These are phyloP conservation scores for Palythoa heliodiscus DNA, from an alignment of 92 coral and sea anemone genomes.

Conservation along the genomic window DNA sequence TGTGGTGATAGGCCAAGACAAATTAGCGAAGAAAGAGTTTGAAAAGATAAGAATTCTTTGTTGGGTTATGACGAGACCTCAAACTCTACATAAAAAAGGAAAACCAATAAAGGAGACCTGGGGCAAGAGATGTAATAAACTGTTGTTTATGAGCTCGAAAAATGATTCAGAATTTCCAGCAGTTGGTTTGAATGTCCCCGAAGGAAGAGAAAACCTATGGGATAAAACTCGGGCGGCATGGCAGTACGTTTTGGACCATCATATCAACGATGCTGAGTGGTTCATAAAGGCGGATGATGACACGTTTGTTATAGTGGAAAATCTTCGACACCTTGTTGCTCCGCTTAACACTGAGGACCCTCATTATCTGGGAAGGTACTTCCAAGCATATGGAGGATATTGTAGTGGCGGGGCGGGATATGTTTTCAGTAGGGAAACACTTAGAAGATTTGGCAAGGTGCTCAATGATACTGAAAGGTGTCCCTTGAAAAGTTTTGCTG, in stretches of 20 bases:
- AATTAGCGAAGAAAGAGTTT: conserved; percentile 46
- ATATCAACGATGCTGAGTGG: conserved; percentile 49
- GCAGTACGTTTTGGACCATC: conserved; percentile 43
- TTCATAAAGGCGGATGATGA: conserved; percentile 51
- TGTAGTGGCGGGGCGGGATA: conserved; percentile 18
- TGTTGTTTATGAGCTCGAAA: conserved; percentile 50
- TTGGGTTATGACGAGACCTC: conserved; percentile 53
- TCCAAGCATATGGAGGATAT: no score
- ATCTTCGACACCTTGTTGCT: conserved; percentile 43
- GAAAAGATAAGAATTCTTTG: conserved; percentile 31
- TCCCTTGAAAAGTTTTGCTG: conserved; percentile 32
- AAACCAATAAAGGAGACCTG: conserved; percentile 48
- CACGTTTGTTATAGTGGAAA: conserved; percentile 39
- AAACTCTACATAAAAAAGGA: conserved; percentile 21
- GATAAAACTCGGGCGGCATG: conserved; percentile 51
- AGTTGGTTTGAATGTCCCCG: conserved; percentile 39
- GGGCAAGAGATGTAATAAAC: conserved; percentile 44
- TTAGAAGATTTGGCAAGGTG: conserved; percentile 43
- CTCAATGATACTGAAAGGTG: conserved; percentile 37
- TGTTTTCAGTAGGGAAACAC: conserved; percentile 47
- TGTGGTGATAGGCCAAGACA: conserved; percentile 51
- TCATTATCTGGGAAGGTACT: no score
- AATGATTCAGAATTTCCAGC: conserved; percentile 42
- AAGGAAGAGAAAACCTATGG: conserved; percentile 47
- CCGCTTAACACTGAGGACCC: conserved; percentile 40